These are phyloP conservation scores for Perizoma flavofasciatum DNA, from an alignment of 2,888 invertebrate species.

Conservation along the genomic window DNA sequence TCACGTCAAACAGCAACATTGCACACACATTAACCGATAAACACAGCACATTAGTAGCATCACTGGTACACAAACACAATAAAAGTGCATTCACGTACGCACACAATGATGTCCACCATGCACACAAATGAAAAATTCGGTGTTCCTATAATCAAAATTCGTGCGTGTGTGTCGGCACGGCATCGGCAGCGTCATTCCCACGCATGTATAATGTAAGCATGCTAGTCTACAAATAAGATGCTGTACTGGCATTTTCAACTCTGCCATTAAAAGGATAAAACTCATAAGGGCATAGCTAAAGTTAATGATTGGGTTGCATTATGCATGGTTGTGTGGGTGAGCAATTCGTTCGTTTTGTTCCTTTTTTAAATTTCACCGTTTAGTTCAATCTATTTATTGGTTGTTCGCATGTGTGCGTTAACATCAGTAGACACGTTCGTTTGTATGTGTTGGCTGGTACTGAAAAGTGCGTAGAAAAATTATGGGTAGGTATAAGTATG, in stretches of 20 bases:
- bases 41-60: constrained; percentile 51
- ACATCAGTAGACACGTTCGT: constrained; percentile 50
- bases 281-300: constrained; percentile 36
- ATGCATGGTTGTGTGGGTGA: constrained; percentile 66
- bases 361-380: constrained; percentile 84
- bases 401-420: constrained; percentile 68
- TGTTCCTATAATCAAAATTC: constrained; percentile 79
- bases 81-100: constrained; percentile 68
- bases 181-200: constrained; percentile 66
- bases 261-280: constrained; percentile 40
- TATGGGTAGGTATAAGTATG: constrained; percentile 65
- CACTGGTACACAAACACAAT: constrained; percentile 58
- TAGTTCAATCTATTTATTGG: constrained; percentile 84
- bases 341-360: constrained; percentile 81
- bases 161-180: constrained; percentile 43
- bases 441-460: constrained; percentile 47
- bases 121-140: constrained; percentile 71
- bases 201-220: constrained; percentile 73
- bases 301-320: constrained; percentile 80
- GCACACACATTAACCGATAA: constrained; percentile 58
- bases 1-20: constrained; percentile 72
- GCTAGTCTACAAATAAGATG: constrained; percentile 67
- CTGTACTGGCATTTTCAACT: constrained; percentile 46
- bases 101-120: constrained; percentile 45
- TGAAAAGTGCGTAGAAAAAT: constrained; percentile 82